These are phyloP conservation scores for Clarias fuscus DNA, from an alignment of 2,797 vertebrate genomes.

Conservation along the genomic window DNA sequence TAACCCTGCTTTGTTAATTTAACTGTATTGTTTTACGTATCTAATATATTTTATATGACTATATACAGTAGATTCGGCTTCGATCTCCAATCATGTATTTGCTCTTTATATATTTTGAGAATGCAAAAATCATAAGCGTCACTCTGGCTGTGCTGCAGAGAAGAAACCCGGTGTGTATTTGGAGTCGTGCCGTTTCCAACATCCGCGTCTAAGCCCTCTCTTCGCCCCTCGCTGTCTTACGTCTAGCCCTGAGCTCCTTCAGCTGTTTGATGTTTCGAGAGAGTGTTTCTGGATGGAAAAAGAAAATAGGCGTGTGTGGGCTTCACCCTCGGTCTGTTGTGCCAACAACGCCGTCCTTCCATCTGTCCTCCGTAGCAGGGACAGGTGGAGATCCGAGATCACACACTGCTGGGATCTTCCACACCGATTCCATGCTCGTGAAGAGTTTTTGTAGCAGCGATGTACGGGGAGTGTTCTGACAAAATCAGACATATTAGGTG, in stretches of 20 bases:
- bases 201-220: not conserved
- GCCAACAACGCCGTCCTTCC: conserved; percentile 22
- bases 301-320: conserved; percentile 13
- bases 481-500: not conserved
- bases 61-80: too few species aligned
- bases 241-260: conserved; percentile 1
- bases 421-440: not conserved
- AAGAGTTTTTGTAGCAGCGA: not conserved
- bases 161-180: not conserved
- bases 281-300: not conserved
- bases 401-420: conserved; percentile 22
- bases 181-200: not conserved
- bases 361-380: conserved; percentile 33
- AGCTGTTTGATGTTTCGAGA: not conserved
- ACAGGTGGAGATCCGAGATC: conserved; percentile 25
- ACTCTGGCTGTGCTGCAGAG: not conserved
- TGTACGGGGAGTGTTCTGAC: not conserved
- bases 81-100: too few species aligned
- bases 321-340: conserved; percentile 23
- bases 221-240: not conserved
- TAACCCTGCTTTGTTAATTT: not conserved
- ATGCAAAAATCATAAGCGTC: not conserved
- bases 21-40: not conserved
- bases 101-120: not conserved
- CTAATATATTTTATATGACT: not conserved